Evolutionary conservation across 2,797 vertebrate genomes (phyloP), one percentile per base, ranked within the genome.

Genomic region (Sorex maritimensis): DNA sequence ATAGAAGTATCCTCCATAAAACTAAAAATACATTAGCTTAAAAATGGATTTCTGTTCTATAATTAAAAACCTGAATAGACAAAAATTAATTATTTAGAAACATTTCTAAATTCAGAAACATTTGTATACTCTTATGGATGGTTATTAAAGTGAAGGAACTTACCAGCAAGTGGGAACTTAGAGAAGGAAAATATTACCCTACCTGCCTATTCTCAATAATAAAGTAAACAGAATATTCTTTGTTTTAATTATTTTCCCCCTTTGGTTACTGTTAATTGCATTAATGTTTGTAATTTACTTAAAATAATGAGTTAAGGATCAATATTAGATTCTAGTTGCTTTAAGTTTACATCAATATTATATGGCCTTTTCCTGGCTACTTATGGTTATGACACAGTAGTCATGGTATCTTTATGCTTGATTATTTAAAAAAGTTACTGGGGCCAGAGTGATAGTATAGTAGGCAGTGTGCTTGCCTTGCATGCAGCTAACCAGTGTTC

Each of bases 151-250:
- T 88, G 61, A 85, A 84, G 55, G 30, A 5, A 86, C 30, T 87
- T 46, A 75, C 28, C 86, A 86, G 84, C n/a, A 89, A 84, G 71
- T n/a, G 95, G 88, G 69, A 34, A 63, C 77, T 74, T 95, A 87
- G 80, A 81, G 30, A 86, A 49, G 17, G 21, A 88, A 44, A 93
- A n/a, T 1, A 6, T 69, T 75, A 28, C 46, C 81, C 38, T 0
- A 91, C 58, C 90, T 86, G 84, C 34, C 63, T 94, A 52, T 84
- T 91, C 23, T 90, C 81, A 78, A 90, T 96, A 95, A 81, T 94
- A 88, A 71, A 92, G 61, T 23, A 38, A 92, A 68, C 38, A 38
- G 63, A 86, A 46, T 68, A 93, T 67, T 10, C 30, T 94, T 79
- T 71, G 52, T 83, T 97, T 97, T 73, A 90, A 88, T 87, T 88